phyloP scores from a whole-genome alignment of 2,113 vertebrate genomes.

The Campylorhamphus procurvoides region DNA sequence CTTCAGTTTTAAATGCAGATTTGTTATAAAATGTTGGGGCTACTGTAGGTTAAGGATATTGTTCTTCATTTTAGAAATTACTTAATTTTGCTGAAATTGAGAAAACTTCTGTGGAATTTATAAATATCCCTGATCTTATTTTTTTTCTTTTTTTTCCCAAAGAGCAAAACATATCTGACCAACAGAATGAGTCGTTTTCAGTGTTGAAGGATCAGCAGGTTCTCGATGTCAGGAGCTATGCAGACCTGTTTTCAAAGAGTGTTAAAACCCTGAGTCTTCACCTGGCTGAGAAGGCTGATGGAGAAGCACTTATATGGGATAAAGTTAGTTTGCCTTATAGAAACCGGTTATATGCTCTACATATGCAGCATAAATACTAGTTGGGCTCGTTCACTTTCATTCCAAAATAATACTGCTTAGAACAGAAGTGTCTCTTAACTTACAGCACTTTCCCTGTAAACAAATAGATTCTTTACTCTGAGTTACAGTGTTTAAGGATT shows the following conservation, averaged over 20 bases:
- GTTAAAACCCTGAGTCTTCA: conserved; percentile 88
- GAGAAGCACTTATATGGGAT: conserved; percentile 93
- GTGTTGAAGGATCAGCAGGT: conserved; percentile 95
- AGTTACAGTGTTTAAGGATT: not conserved
- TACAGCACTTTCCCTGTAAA: not conserved
- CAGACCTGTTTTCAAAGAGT: conserved; percentile 88
- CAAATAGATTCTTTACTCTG: not conserved
- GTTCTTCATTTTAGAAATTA: not conserved
- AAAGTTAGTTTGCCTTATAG: conserved; percentile 81
- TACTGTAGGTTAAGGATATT: not conserved
- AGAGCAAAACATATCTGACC: conserved; percentile 64
- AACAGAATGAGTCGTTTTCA: conserved; percentile 75
- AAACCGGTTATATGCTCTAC: not conserved
- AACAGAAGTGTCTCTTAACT: not conserved
- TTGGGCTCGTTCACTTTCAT: not conserved
- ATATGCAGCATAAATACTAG: not conserved
- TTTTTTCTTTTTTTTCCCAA: not conserved
- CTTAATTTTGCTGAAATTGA: not conserved
- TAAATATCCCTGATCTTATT: not conserved
- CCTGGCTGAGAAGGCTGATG: conserved; percentile 88
- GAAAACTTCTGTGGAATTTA: not conserved
- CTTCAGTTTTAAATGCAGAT: not conserved
- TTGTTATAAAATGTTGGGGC: not conserved
- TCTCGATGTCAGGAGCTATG: conserved; percentile 86
- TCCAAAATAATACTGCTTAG: not conserved